Base-by-base conservation (phyloP, 2,888 invertebrate species). In the Apamea epomidion region DNA sequence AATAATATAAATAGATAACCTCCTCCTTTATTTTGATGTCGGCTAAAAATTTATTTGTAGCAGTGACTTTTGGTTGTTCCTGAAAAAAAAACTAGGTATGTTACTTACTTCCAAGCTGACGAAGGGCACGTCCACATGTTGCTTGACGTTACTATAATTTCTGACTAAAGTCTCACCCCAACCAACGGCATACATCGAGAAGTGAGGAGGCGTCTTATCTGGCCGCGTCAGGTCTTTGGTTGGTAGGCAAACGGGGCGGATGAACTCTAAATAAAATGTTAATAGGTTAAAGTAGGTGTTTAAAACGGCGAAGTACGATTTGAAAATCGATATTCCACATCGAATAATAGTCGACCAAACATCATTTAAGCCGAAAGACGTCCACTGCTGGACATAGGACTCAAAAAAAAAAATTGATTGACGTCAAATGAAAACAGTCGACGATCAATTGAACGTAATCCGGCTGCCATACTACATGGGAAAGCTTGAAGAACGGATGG, bases 231-330 rank as follows among this genome's bases (percentile, higher is more conserved):
- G 14, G 25, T 87, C 87, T 18, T 32, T 45, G 12, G n/a, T n/a
- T n/a, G 86, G 86, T 7, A 87, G 48, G 51, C 86, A 87, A 14
- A 87, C 51, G 14, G 86, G 86, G 4, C 86, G 86, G 21, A 87
- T 86, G 67, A 87, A 87, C 42, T 84, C 86, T 87, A 67, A 8
- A 87, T 87, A 67, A 8, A 87, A 86, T 37, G 29, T 42, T 21
- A 60, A 51, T 3, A 74, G 76, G 2, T 32, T 51, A 16, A 32
- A n/a, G 2, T 54, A n/a, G 10, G 5, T 5, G 21, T 51, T 73
- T 10, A 10, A 16, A 32, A 25, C 5, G 16, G 25, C 5, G 16
- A 51, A 25, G 32, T 32, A 32, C 21, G 0, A 32, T 29, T 70
- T 51, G 25, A 5, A 32, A 51, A 8, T 25, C 16, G 18, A 21